Evolutionary conservation across 2,888 invertebrate species (phyloP), one percentile per base, ranked within the genome.

Genomic region (Drosophila macrothrix): DNA sequence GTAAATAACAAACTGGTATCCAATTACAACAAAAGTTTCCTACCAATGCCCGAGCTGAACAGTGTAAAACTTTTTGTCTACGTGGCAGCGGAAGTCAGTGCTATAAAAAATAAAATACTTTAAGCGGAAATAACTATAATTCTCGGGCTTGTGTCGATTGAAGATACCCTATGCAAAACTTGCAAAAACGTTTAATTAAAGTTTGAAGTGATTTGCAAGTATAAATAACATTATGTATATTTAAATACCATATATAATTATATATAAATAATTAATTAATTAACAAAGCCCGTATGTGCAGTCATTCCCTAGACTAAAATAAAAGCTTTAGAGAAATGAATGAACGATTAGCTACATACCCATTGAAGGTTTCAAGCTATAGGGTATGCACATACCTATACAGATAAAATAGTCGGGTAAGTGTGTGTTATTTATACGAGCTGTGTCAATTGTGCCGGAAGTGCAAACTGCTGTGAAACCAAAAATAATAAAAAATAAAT

Each of bases 51-150:
- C 52, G 59, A 59, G 16, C 19, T 28, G 39, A 37, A n/a, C 52
- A 46, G 61, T 14, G 31, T 14, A 31, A 59, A 85, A 85, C 68
- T 83, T 83, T 88, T 82, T 62, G 72, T 88, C 83, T 72, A 67
- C 73, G 58, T 63, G 53, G 66, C 80, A 70, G 25, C 84, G 90
- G 90, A 89, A 81, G 84, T 81, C 71, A 63, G 69, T 60, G 61
- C 71, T 67, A 89, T 84, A 73, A 78, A 81, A 78, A 78, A 70
- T 49, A 66, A 78, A 77, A 75, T 55, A 64, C 73, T 81, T 68
- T 65, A 67, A 73, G 67, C 88, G 88, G 90, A 89, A 84, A 89
- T 87, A 84, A 81, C 87, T 86, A 60, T 37, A 61, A 50, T 53
- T 43, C 35, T 28, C n/a, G 14, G 3, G 4, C 29, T 39, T 59